Evolutionary conservation across 2,888 invertebrate genomes (phyloP), one percentile per base, ranked within the genome.

Genomic region (Schrankia costaestrigalis): DNA sequence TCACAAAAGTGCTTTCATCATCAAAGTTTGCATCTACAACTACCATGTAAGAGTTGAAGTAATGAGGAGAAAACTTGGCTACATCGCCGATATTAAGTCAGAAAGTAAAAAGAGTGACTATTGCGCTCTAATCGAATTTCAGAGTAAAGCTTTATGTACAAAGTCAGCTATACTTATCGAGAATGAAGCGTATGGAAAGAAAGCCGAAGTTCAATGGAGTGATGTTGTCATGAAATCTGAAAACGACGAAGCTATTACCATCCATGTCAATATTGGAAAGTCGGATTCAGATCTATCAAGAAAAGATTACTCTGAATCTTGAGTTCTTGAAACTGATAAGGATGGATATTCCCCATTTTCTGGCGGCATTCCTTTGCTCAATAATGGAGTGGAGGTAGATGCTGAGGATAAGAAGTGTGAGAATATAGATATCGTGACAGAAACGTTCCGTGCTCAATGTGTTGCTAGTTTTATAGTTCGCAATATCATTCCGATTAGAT

Each of bases 21-120:
- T 89, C 57, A 86, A 88, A 74, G 83, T 89, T 0, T 86, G 84
- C 59, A 83, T 87, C 31, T 86, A 85, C 62, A 87, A 88, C 42
- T 88, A 87, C 41, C 83, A 85, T 42, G 85, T 88, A 0, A 71
- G 72, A 59, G 86, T 87, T 0, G 86, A 87, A 58, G 81, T 87
- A 0, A 86, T 85, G 83, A 73, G 85, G 30, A 56, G 80, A n/a
- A 84, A 82, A 36, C 68, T 88, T 0, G 86, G 85, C 0, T 80
- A 85, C 33, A 71, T 81, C 3, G 83, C 86, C 1, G 84, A 85
- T 24, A 46, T 48, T 0, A 85, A 84, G 46, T 67, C 77, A 2
- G 83, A 83, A 39, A 61, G 72, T 0, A 83, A 78, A 33, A 85
- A 84, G 44, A 85, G 85, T 39, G 84, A 86, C 19, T 88, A 85